phyloP scores from a whole-genome alignment of 1,140 invertebrate genomes.

The Antheraea mylitta region DNA sequence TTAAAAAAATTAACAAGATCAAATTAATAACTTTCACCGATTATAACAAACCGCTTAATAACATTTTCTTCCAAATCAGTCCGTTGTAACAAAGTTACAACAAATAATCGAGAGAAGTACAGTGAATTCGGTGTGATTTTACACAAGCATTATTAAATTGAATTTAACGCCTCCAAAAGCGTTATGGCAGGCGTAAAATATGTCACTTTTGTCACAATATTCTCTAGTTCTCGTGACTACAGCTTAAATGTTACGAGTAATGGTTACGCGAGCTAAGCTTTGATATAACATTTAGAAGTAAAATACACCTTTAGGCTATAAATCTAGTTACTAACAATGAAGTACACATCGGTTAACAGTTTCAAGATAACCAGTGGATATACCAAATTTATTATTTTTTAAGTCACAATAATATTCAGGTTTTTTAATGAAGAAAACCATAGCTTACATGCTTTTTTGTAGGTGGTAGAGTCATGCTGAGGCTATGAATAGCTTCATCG shows the following conservation, averaged over 20 bases:
- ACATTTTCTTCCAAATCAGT: no score
- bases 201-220: slow-evolving; percentile 24
- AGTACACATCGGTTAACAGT: not conserved
- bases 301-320: not conserved
- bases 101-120: no score
- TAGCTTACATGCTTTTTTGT: no score
- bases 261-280: slow-evolving; percentile 3
- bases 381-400: not conserved
- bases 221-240: slow-evolving; percentile 14
- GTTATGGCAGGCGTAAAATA: slow-evolving; percentile 25
- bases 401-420: not conserved
- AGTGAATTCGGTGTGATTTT: no score
- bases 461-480: no score
- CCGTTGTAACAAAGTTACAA: no score
- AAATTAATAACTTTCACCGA: no score
- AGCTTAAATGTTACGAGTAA: slow-evolving; percentile 14
- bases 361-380: not conserved
- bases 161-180: no score
- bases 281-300: not conserved
- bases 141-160: no score
- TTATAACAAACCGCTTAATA: no score
- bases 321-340: not conserved
- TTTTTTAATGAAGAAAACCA: not conserved
- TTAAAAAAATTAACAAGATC: no score
- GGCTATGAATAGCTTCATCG: no score